Evolutionary conservation across 1,140 invertebrate genomes (phyloP).

Genomic region (Lepidurus packardi): DNA sequence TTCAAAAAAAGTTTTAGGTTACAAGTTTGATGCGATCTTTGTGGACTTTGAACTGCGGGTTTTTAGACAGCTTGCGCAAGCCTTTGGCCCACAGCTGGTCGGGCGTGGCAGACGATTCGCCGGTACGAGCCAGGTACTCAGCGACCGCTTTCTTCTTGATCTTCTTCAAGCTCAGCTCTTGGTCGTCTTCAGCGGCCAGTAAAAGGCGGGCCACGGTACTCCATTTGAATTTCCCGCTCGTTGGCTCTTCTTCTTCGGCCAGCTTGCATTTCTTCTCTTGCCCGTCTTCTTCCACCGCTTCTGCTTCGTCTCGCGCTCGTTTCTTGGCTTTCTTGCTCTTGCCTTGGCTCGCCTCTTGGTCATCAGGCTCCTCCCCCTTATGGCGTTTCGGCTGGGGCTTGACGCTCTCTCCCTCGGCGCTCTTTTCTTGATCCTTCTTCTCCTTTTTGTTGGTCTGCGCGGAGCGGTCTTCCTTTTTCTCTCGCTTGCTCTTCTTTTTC

Average conservation of each 20-base stretch:
- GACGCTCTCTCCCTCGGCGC: constrained; percentile 31
- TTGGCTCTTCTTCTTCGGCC: background rate
- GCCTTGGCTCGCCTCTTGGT: background rate
- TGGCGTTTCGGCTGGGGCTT: constrained; percentile 23
- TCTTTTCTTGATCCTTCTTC: constrained; percentile 36
- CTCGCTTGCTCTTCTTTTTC: constrained; percentile 37
- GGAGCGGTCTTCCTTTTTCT: constrained; percentile 26
- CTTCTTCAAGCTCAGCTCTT: constrained; percentile 32
- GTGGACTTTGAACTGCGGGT: constrained; percentile 32
- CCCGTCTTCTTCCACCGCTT: background rate
- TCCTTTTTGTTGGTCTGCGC: constrained; percentile 13
- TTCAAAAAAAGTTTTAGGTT: background rate
- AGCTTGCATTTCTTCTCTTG: background rate
- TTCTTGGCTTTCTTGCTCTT: background rate
- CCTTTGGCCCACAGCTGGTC: constrained; percentile 31
- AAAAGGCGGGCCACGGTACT: constrained; percentile 26
- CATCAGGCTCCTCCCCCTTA: background rate
- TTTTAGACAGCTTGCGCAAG: constrained; percentile 30
- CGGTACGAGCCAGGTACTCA: constrained; percentile 21
- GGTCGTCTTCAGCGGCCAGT: constrained; percentile 27
- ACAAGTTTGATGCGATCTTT: constrained; percentile 33
- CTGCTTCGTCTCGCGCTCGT: background rate
- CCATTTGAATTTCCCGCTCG: constrained; percentile 30
- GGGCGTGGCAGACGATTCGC: constrained; percentile 4
- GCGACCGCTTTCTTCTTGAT: constrained; percentile 29